Evolutionary conservation across 2,888 invertebrate genomes (phyloP).

Genomic region (Lacanobia oleracea): DNA sequence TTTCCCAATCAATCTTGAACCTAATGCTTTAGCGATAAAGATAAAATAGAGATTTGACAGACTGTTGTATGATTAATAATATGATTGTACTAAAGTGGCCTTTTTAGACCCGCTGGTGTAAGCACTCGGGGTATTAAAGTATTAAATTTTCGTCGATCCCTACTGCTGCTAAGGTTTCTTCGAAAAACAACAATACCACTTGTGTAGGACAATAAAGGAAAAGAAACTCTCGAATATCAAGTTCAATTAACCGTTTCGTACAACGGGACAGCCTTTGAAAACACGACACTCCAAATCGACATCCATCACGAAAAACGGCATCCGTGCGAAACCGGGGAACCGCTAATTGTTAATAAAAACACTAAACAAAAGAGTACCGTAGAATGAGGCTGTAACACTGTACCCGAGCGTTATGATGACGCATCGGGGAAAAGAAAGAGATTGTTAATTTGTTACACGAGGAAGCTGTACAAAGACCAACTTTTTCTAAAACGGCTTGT

Average conservation of each 20-base stretch:
- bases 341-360: slow-evolving; percentile 61
- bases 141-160: background rate
- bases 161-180: background rate
- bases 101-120: too few relatives aligned
- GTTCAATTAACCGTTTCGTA: slow-evolving; percentile 52
- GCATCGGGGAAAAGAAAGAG: background rate
- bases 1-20: too few relatives aligned
- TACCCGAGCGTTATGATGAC: slow-evolving; percentile 7
- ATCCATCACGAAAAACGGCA: slow-evolving; percentile 55
- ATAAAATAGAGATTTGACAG: too few relatives aligned
- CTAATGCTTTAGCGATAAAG: too few relatives aligned
- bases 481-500: too few relatives aligned
- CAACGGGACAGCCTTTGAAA: slow-evolving; percentile 51
- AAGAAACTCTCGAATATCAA: slow-evolving; percentile 19
- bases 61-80: too few relatives aligned
- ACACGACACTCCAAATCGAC: slow-evolving; percentile 51
- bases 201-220: slow-evolving; percentile 27
- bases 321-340: slow-evolving; percentile 59
- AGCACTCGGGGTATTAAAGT: too few relatives aligned
- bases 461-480: background rate
- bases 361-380: slow-evolving; percentile 63
- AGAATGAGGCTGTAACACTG: slow-evolving; percentile 9
- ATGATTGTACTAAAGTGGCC: too few relatives aligned
- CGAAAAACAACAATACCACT: background rate
- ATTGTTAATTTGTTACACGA: background rate